A percentile compares a stretch with the other conserved stretches of the same genome.
Evolutionary conservation across 2,888 invertebrate genomes (phyloP).

Genomic region (Lepidochrysops patricia): DNA sequence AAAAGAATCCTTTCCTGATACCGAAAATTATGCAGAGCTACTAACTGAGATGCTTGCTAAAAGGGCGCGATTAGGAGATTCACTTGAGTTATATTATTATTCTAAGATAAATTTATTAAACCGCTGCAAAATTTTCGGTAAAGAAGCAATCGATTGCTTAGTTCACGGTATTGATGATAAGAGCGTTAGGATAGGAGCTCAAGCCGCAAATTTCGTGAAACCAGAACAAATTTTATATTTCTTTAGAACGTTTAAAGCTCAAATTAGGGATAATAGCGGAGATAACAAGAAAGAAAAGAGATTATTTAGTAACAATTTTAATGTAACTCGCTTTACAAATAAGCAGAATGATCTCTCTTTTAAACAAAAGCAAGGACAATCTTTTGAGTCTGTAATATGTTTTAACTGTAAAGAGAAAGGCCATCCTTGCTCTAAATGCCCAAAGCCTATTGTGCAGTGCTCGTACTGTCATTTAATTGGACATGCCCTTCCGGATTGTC

Average conservation of each 20-base stretch:
- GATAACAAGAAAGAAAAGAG: too few relatives aligned
- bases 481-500: too few relatives aligned
- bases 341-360: neutral
- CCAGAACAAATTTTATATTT: too few relatives aligned
- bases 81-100: constrained; percentile 22
- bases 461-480: neutral
- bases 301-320: too few relatives aligned
- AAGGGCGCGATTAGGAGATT: constrained; percentile 18
- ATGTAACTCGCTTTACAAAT: neutral
- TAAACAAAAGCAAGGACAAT: neutral
- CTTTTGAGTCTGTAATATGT: neutral
- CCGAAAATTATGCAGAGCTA: constrained; percentile 21
- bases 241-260: too few relatives aligned
- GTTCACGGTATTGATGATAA: too few relatives aligned
- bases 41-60: constrained; percentile 21
- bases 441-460: neutral
- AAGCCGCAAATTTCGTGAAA: too few relatives aligned
- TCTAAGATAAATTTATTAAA: constrained; percentile 17
- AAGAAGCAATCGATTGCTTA: constrained; percentile 21
- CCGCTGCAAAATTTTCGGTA: constrained; percentile 18
- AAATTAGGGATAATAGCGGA: too few relatives aligned
- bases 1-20: constrained; percentile 20
- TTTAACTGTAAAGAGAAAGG: neutral
- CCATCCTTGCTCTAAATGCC: neutral
- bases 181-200: too few relatives aligned